A percentile compares a stretch with the other conserved stretches of the same genome.
Evolutionary conservation across 2,797 vertebrate genomes (phyloP).

Genomic region (Helicolenus hilgendorfi): DNA sequence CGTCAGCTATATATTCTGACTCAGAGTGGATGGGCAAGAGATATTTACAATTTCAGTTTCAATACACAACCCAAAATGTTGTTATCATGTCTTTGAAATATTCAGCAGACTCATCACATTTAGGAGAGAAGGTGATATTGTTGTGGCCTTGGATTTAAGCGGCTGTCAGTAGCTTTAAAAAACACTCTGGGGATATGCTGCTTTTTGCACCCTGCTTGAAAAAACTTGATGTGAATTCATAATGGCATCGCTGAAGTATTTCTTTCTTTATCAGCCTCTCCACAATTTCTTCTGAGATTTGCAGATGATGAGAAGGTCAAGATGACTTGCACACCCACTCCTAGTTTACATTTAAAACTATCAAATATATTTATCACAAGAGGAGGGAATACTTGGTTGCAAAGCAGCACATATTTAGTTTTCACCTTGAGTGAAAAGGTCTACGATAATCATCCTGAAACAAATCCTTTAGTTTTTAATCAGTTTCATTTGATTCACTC

Average conservation of each 20-base stretch:
- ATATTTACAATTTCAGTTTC: background rate
- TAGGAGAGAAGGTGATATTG: background rate
- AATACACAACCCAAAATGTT: background rate
- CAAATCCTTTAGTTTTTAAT: constrained; percentile 14
- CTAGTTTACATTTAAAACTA: background rate
- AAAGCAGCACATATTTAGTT: background rate
- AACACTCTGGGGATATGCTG: background rate
- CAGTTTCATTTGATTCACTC: constrained; percentile 18
- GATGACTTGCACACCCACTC: background rate
- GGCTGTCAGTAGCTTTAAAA: background rate
- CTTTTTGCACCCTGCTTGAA: constrained; percentile 8
- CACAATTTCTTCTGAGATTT: background rate
- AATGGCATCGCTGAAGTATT: background rate
- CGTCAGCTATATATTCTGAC: background rate
- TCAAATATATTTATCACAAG: background rate
- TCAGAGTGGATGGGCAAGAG: background rate
- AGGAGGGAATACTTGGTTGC: background rate
- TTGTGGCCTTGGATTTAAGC: background rate
- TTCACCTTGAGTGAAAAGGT: background rate
- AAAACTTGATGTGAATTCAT: background rate
- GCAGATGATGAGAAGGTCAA: background rate
- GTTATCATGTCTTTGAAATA: constrained; percentile 9
- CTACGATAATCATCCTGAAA: constrained; percentile 3
- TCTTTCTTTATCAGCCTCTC: background rate
- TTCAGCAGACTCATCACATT: constrained; percentile 1